Evolutionary conservation across 2,113 vertebrate species (phyloP), one percentile per base, ranked within the genome.

Genomic region (Perca fluviatilis): DNA sequence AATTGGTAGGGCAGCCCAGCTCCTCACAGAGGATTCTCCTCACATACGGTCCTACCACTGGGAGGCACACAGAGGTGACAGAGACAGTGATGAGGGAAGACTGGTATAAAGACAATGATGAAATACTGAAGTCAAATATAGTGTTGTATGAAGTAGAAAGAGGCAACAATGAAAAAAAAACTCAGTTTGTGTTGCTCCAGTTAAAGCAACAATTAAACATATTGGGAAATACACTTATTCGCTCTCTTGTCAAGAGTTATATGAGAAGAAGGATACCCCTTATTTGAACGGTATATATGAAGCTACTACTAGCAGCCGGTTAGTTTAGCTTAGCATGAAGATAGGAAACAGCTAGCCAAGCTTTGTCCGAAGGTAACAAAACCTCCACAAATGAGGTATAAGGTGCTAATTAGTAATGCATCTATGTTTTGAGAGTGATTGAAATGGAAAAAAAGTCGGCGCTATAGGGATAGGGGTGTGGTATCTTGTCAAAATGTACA

Each of bases 1-100:
- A 99, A 73, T 97, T 97, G 47, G 96, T 97, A 1, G 98, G 97
- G 72, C 97, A 97, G 5, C 98, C 98, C 0, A 99, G 95, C 74
- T 99, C 98, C 85, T 99, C 98, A 51, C 97, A 99, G 70, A 99
- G 91, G 85, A 99, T 99, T 89, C 95, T 96, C 92, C 96, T 98
- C 51, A 99, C 97, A 0, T 99, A 99, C 0, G 97, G 98, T 0
- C 98, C 98, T 82, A 97, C 93, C n/a, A 96, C 98, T 99, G 86
- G 1, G 69, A 25, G 77, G 65, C 9, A 71, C 12, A 82, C 47
- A 82, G 14, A 75, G n/a, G 43, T 5, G 23, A 43, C 25, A 69
- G 15, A 36, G 40, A 65, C 2, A 65, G 62, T 11, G 49, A 67
- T 3, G 19, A 74, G n/a, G 46, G 16, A 74, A 16, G 56, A 65